phyloP scores from a whole-genome alignment of 1,140 invertebrate species.

The Leptopilina boulardi region DNA sequence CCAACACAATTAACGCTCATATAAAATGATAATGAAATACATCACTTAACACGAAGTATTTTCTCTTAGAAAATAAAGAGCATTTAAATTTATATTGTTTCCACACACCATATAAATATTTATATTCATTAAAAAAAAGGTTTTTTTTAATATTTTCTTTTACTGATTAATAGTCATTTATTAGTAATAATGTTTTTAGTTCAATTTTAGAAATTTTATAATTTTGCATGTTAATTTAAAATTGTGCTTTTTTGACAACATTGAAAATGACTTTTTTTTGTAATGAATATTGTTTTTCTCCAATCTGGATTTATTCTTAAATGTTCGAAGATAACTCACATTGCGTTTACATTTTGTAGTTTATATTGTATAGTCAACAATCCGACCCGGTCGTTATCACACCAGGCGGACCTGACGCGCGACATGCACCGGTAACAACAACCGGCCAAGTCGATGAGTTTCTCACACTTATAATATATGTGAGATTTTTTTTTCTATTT shows the following conservation, averaged over 20 bases:
- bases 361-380: background rate
- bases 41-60: background rate
- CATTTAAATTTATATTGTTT: background rate
- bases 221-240: no score
- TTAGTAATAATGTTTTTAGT: no score
- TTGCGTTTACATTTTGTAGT: background rate
- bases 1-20: constrained; percentile 24
- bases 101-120: background rate
- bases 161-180: background rate
- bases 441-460: background rate
- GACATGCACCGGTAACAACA: constrained; percentile 32
- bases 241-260: no score
- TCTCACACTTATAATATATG: constrained; percentile 8
- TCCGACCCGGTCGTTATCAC: constrained; percentile 20
- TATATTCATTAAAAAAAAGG: no score
- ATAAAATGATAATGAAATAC: constrained; percentile 5
- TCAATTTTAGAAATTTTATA: no score
- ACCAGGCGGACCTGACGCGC: background rate
- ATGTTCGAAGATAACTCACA: background rate
- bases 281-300: constrained; percentile 65
- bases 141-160: background rate
- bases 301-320: constrained; percentile 35
- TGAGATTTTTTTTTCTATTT: background rate
- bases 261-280: no score
- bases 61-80: background rate